Evolutionary conservation across 35 echinoderm and acorn worm genomes (phyloP).

Genomic region (Acanthaster planci): DNA sequence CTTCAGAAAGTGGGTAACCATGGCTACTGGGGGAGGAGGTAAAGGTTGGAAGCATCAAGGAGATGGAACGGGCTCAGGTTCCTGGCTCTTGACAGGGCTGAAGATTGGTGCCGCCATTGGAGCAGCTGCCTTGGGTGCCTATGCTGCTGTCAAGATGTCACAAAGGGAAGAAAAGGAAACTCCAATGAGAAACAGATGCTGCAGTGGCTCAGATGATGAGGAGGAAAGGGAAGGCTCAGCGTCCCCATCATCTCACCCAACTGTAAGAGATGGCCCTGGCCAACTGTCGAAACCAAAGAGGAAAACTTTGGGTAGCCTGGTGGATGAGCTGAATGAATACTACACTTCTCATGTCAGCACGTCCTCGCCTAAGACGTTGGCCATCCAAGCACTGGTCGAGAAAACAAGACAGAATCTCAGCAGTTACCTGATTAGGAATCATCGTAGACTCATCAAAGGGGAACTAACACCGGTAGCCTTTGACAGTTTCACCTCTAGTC

Average conservation of each 20-base stretch:
- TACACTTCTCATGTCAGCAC: neutral
- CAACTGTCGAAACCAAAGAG: neutral
- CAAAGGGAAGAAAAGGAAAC: neutral
- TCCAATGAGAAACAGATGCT: neutral
- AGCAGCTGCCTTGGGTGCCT: conserved; percentile 23
- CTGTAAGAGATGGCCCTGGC: too few relatives aligned
- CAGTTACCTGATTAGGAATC: neutral
- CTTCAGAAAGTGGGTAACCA: neutral
- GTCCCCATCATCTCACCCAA: neutral
- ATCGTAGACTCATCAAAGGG: neutral
- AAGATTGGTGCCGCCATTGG: conserved; percentile 24
- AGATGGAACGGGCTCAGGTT: neutral
- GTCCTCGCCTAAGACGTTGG: neutral
- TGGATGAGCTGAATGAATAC: conserved; percentile 18
- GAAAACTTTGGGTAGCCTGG: neutral
- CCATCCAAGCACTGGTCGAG: neutral
- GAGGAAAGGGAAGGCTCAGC: neutral
- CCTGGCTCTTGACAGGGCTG: conserved; percentile 6
- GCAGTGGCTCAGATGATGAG: neutral
- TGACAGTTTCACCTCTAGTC: neutral
- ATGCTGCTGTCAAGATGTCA: conserved; percentile 18
- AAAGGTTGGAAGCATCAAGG: neutral
- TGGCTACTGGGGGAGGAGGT: conserved; percentile 29
- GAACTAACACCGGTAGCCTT: neutral
- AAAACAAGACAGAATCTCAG: neutral